Percentiles rank a stretch among this genome's conserved stretches.
Evolutionary conservation across 2,888 invertebrate species (phyloP).

Genomic region (Cyclophora albipunctata): DNA sequence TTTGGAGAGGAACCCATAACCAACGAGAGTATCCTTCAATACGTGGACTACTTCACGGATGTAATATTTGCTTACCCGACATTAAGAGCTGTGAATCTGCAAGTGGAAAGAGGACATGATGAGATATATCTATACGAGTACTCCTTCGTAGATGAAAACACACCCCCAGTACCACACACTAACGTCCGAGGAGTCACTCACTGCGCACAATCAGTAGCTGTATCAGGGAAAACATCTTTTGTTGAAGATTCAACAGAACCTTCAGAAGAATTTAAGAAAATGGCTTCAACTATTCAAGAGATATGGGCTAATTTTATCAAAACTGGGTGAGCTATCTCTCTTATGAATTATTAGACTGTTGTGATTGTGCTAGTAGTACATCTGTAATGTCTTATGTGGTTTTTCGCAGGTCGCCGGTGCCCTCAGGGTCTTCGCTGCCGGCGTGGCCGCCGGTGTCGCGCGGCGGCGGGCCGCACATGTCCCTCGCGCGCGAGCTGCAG

Average conservation of each 20-base stretch:
- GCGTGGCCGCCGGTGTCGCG: conserved; percentile 31
- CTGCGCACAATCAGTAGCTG: conserved; percentile 26
- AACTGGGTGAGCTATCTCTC: conserved; percentile 26
- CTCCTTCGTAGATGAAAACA: conserved; percentile 26
- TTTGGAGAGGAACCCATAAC: conserved; percentile 27
- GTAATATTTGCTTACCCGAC: conserved; percentile 24
- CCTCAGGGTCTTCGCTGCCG: conserved; percentile 24
- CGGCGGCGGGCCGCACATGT: conserved; percentile 33
- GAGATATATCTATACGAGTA: conserved; percentile 34
- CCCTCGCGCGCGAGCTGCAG: conserved; percentile 22
- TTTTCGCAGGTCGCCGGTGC: conserved; percentile 30
- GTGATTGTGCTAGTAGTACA: too few relatives aligned
- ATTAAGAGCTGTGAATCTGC: conserved; percentile 23
- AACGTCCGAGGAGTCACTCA: conserved; percentile 29
- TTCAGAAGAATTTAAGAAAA: conserved; percentile 18
- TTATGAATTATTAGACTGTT: too few relatives aligned
- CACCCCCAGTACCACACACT: conserved; percentile 19
- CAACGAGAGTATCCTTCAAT: conserved; percentile 24
- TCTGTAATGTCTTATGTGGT: conserved; percentile 3
- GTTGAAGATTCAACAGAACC: conserved; percentile 4
- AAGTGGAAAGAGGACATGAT: conserved; percentile 26
- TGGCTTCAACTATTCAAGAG: conserved; percentile 23
- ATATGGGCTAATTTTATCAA: conserved; percentile 39
- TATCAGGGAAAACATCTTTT: conserved; percentile 16
- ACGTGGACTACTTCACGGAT: conserved; percentile 34